phyloP scores from a whole-genome alignment of 2,113 vertebrate genomes.

The Sinocyclocheilus rhinocerous region DNA sequence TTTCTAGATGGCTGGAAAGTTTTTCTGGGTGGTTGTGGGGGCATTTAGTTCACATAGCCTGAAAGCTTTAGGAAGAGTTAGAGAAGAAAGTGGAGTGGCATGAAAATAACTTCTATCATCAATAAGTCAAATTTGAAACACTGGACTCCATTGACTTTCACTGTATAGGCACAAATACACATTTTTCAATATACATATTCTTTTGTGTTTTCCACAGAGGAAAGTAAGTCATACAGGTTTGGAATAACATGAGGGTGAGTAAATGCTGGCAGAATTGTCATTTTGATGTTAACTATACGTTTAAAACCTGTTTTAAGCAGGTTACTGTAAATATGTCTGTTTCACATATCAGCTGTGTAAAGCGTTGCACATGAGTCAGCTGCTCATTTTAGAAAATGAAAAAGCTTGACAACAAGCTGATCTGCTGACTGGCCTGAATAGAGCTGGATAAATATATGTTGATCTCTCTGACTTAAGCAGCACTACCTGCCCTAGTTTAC shows the following conservation, averaged over 20 bases:
- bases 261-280: neutral
- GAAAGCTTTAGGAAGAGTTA: neutral
- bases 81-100: neutral
- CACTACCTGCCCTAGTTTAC: neutral
- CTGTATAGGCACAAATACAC: too few species aligned
- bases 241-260: neutral
- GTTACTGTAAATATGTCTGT: neutral
- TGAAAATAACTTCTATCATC: too few species aligned
- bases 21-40: neutral
- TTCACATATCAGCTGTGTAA: conserved; percentile 1
- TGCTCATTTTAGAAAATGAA: conserved; percentile 22
- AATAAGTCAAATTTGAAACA: too few species aligned
- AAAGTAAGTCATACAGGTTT: too few species aligned
- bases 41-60: neutral
- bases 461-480: neutral
- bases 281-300: neutral
- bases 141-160: too few species aligned
- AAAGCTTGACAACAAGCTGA: neutral
- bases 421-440: neutral
- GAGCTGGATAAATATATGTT: neutral
- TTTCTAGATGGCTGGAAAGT: neutral
- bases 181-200: too few species aligned
- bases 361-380: conserved; percentile 10
- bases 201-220: too few species aligned
- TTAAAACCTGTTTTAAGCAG: neutral